Conservation (phyloP, 2,113 vertebrate species). For the Eublepharis macularius region DNA sequence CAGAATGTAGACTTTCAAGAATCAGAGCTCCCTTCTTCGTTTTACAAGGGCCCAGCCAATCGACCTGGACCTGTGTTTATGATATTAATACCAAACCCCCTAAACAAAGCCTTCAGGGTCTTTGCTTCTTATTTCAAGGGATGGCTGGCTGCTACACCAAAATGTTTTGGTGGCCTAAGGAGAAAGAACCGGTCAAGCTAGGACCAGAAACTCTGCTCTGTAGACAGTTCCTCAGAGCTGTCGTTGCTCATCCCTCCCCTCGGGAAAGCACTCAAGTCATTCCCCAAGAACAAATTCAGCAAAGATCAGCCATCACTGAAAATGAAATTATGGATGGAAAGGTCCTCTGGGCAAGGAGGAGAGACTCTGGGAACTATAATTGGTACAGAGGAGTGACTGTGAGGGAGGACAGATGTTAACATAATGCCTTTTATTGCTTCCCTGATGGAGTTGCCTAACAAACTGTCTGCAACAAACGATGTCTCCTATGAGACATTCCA, state of each 20-base stretch:
- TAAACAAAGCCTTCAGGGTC: background rate
- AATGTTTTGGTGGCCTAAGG: background rate
- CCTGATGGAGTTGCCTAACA: background rate
- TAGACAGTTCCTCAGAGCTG: constrained; percentile 46
- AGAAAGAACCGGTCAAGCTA: background rate
- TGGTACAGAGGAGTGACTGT: constrained; percentile 57
- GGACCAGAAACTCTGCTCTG: background rate
- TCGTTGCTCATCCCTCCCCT: constrained; percentile 26
- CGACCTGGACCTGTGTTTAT: background rate
- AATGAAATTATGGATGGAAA: constrained; percentile 35
- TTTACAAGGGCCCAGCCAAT: too few species aligned
- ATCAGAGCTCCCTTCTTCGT: too few species aligned
- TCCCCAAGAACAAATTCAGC: constrained; percentile 25
- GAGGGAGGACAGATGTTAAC: constrained; percentile 48
- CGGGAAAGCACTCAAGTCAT: background rate
- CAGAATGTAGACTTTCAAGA: too few species aligned
- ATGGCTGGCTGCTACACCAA: background rate
- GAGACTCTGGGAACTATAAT: constrained; percentile 56
- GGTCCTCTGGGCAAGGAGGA: constrained; percentile 30
- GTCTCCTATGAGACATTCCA: background rate
- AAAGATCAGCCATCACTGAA: background rate
- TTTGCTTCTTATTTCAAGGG: background rate
- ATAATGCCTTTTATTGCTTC: constrained; percentile 42
- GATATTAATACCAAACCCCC: background rate
- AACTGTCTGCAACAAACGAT: fast-evolving